phyloP scores from a whole-genome alignment of 92 coral and sea anemone genomes.

The Parazoanthus swiftii region DNA sequence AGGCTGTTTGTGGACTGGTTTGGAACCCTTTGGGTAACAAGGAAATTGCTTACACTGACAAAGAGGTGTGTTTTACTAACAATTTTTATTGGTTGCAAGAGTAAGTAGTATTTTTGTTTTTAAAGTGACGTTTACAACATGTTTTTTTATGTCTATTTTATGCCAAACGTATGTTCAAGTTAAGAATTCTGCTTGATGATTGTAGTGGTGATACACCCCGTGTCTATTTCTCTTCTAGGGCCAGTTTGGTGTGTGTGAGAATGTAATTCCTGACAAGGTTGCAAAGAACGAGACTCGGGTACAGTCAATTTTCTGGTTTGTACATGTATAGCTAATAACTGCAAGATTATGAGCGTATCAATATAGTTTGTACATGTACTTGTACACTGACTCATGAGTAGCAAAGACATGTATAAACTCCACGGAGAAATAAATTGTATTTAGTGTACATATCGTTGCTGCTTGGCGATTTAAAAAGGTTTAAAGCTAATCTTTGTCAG shows the following conservation, averaged over 20 bases:
- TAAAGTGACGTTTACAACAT: not conserved
- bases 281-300: slow-evolving; percentile 42
- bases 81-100: not conserved
- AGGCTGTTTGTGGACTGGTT: slow-evolving; percentile 76
- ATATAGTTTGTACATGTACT: too few species aligned
- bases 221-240: slow-evolving; percentile 58
- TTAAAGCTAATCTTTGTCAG: too few species aligned
- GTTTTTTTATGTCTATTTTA: not conserved
- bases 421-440: too few species aligned
- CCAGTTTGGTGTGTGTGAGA: slow-evolving; percentile 92
- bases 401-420: too few species aligned
- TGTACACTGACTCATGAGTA: too few species aligned
- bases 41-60: slow-evolving; percentile 96
- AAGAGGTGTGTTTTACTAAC: slow-evolving; percentile 62
- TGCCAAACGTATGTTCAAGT: not conserved
- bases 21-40: slow-evolving; percentile 86
- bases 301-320: not conserved
- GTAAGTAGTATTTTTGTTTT: not conserved
- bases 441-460: too few species aligned
- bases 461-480: too few species aligned
- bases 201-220: not conserved
- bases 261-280: slow-evolving; percentile 70
- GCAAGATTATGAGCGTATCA: too few species aligned
- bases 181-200: not conserved
- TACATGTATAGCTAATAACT: not conserved